A percentile compares a stretch with the other conserved stretches of the same genome.
Conservation (phyloP, 2,113 vertebrate species). For the Crotalus helleri region DNA sequence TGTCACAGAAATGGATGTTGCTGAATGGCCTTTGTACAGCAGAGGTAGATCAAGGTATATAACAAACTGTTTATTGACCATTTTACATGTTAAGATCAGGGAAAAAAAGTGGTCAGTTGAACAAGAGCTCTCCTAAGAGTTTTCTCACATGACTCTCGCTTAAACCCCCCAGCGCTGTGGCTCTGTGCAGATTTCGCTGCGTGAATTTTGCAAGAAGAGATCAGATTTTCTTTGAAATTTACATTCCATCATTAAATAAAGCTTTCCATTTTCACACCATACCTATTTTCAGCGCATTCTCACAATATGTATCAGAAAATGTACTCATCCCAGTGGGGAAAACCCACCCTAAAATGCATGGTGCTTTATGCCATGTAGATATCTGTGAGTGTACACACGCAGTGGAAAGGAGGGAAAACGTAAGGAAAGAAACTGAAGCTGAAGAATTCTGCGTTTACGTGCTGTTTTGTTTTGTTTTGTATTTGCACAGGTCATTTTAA, state of each 20-base stretch:
- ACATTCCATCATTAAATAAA: constrained; percentile 53
- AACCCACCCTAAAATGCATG: constrained; percentile 1
- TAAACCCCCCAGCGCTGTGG: constrained; percentile 38
- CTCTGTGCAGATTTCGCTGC: constrained; percentile 60
- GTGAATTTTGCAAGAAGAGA: constrained; percentile 32
- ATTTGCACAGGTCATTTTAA: constrained; percentile 71
- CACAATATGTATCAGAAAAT: constrained; percentile 36
- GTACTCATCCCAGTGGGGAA: constrained; percentile 46
- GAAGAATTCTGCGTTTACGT: constrained; percentile 68
- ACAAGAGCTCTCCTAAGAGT: constrained; percentile 59
- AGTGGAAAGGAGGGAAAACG: constrained; percentile 42
- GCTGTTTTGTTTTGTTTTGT: constrained; percentile 59
- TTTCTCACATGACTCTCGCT: constrained; percentile 49
- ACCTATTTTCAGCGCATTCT: constrained; percentile 48
- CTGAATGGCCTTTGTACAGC: constrained; percentile 58
- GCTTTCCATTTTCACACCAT: constrained; percentile 42
- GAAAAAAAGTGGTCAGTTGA: constrained; percentile 58
- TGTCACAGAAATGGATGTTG: constrained; percentile 42
- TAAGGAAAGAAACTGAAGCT: constrained; percentile 67
- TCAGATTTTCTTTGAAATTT: constrained; percentile 46
- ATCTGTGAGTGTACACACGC: constrained; percentile 1
- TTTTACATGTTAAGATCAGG: constrained; percentile 48
- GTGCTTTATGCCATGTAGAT: constrained; percentile 53
- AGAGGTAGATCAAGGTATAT: constrained; percentile 64
- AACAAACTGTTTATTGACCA: constrained; percentile 67